phyloP scores from a whole-genome alignment of 2,888 invertebrate genomes.

The Ochlodes sylvanus region DNA sequence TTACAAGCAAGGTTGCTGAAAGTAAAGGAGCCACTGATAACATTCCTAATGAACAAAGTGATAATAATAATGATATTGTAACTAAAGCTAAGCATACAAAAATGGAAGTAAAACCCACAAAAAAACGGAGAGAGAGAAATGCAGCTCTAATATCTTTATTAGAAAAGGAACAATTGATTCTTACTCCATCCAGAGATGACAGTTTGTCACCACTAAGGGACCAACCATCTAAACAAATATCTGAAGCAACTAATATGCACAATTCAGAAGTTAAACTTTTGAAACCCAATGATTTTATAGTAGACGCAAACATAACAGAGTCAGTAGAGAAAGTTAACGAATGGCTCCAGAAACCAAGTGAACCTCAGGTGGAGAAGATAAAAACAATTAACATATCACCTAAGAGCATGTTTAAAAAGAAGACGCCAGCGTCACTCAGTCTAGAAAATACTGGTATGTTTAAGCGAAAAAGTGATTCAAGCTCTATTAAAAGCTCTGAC shows the following conservation, averaged over 20 bases:
- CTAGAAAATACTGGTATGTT: conserved; percentile 14
- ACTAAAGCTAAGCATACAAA: not conserved
- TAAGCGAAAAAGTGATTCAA: conserved; percentile 17
- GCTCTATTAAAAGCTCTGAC: conserved; percentile 10
- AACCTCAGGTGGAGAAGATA: not conserved
- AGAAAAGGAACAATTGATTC: conserved; percentile 21
- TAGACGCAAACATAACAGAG: conserved; percentile 9
- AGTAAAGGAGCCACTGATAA: not conserved
- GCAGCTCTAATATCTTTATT: conserved; percentile 60
- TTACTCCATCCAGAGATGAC: not conserved
- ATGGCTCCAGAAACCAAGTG: conserved; percentile 11
- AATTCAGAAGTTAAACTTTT: conserved; percentile 43
- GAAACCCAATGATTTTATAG: conserved; percentile 52
- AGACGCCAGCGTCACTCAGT: not conserved
- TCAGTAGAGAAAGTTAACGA: conserved; percentile 27
- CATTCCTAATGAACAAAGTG: not conserved
- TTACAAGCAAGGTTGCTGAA: not conserved
- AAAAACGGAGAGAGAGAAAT: conserved; percentile 52
- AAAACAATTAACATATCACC: not conserved
- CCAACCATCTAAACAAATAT: conserved; percentile 11
- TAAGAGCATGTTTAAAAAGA: conserved; percentile 20
- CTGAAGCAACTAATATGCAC: conserved; percentile 22
- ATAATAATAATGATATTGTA: not conserved
- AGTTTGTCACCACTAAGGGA: conserved; percentile 2
- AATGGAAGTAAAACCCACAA: conserved; percentile 28